Evolutionary conservation across 2,113 vertebrate genomes (phyloP), one percentile per base, ranked within the genome.

Genomic region (Xenopus laevis): DNA sequence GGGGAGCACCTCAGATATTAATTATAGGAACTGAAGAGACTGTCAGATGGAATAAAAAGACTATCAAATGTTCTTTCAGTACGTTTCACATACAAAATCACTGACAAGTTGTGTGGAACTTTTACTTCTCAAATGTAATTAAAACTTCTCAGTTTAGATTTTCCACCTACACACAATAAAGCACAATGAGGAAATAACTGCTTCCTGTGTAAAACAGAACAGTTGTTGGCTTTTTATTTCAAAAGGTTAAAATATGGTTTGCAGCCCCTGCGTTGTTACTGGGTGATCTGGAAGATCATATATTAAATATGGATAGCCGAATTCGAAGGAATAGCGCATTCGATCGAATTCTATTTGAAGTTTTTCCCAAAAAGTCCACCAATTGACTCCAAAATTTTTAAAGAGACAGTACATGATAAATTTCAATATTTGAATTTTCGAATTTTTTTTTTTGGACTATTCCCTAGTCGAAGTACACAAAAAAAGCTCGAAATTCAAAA

Each of bases 31-130:
- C 47, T 16, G 62, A 50, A 30, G 74, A 70, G 18, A 18, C 27
- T 77, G 74, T 69, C 74, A 77, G n/a, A 64, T 23, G 50, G 62
- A 77, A 77, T 64, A 77, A 77, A 77, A 33, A 76, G 47, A 76
- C 59, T 70, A 33, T 77, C 13, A 64, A 64, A 70, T 77, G 66
- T 77, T 64, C 67, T 63, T 55, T 70, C 55, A 68, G 66, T 58
- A 76, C 68, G 65, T 68, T 75, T 50, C 70, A 57, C 50, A 64
- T 57, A 64, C 69, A 55, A 55, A 76, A 44, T 70, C 47, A 45
- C 30, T 77, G 74, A 77, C 67, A 70, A 70, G 66, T 44, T 57
- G 50, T 70, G 67, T 68, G 57, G 59, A 77, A 63, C 67, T 57
- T 33, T 70, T 58, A n/a, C 66, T 18, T 70, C 59, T 77, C 70